phyloP scores from a whole-genome alignment of 2,888 invertebrate genomes.

The Cyclophora punctaria region DNA sequence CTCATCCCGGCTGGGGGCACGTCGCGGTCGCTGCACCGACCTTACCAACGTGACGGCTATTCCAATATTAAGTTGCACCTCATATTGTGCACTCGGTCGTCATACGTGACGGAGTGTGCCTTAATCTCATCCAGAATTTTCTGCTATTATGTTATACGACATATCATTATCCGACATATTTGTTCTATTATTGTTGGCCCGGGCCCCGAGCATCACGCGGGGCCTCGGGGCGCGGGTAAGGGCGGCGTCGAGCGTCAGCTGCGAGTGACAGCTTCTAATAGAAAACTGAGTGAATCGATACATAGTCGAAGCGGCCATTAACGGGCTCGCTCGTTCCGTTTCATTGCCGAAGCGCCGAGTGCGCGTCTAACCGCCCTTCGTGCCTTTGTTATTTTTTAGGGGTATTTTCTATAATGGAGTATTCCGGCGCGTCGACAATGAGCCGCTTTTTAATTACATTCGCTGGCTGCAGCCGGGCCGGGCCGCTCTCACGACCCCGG shows the following conservation, averaged over 20 bases:
- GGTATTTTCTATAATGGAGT: conserved; percentile 33
- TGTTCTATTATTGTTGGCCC: too few relatives aligned
- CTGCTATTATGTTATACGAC: too few relatives aligned
- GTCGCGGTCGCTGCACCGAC: too few relatives aligned
- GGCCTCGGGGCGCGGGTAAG: too few relatives aligned
- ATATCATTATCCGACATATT: too few relatives aligned
- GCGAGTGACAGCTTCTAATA: conserved; percentile 37
- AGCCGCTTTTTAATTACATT: conserved; percentile 33
- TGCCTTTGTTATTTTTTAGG: conserved; percentile 24
- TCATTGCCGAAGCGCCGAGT: conserved; percentile 14
- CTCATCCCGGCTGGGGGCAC: too few relatives aligned
- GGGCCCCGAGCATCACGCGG: too few relatives aligned
- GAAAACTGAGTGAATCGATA: conserved; percentile 37
- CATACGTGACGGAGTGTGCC: too few relatives aligned
- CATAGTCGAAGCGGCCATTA: conserved; percentile 22
- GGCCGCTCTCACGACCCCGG: conserved; percentile 10
- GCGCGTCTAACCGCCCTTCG: conserved; percentile 22
- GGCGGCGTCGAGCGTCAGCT: conserved; percentile 28
- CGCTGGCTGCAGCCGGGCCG: conserved; percentile 18
- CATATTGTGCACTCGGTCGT: too few relatives aligned
- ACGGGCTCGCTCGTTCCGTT: conserved; percentile 23
- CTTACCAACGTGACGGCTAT: too few relatives aligned
- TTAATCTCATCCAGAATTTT: too few relatives aligned
- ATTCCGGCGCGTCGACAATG: conserved; percentile 26
- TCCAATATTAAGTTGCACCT: too few relatives aligned